Conservation (phyloP, 2,113 vertebrate species). For the Protobothrops flavoviridis region DNA sequence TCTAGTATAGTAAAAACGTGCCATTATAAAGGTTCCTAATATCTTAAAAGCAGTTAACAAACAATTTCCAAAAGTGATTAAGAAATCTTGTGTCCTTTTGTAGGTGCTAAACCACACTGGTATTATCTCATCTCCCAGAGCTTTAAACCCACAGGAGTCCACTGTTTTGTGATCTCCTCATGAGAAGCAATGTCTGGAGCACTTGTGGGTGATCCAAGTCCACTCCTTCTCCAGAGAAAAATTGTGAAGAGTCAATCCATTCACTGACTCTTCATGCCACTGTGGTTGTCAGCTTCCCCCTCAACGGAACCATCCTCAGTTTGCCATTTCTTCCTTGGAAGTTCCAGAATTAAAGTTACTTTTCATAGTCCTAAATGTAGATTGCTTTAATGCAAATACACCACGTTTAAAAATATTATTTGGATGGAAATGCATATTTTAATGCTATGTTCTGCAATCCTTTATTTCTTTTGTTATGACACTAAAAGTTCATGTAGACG, state of each 20-base stretch:
- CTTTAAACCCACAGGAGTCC: background rate
- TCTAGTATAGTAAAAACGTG: background rate
- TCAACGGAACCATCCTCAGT: background rate
- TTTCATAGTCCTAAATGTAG: background rate
- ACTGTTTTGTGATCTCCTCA: background rate
- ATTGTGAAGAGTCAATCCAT: background rate
- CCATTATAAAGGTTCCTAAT: background rate
- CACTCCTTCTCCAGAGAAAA: background rate
- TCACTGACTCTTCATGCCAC: background rate
- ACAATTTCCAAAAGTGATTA: background rate
- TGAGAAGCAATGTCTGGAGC: background rate
- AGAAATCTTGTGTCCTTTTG: background rate
- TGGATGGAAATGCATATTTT: background rate
- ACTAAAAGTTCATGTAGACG: background rate
- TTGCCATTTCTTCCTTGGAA: background rate
- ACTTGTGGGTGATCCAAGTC: background rate
- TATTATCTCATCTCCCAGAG: background rate
- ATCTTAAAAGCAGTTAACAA: background rate
- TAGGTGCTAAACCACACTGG: background rate
- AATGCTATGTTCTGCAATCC: background rate
- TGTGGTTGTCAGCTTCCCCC: background rate
- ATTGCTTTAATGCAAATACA: background rate
- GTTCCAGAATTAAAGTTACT: background rate
- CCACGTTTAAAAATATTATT: background rate
- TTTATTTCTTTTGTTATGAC: background rate